phyloP scores from a whole-genome alignment of 2,888 invertebrate genomes.

The Heteromurus nitidus region DNA sequence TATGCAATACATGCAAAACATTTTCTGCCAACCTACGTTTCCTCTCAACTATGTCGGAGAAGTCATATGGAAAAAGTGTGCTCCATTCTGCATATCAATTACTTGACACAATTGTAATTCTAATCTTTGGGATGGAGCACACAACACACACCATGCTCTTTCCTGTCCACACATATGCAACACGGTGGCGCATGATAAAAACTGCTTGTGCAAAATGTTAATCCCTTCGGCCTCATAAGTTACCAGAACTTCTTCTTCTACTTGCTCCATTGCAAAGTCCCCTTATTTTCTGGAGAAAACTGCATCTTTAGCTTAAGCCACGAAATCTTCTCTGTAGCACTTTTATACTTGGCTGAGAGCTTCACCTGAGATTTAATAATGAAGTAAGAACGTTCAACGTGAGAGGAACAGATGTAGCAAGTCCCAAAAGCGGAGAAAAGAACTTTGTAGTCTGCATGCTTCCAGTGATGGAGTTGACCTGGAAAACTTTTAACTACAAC shows the following conservation, averaged over 20 bases:
- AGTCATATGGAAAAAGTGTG: background rate
- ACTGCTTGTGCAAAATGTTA: background rate
- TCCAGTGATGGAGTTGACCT: background rate
- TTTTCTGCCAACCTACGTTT: background rate
- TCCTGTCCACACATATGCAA: background rate
- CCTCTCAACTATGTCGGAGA: background rate
- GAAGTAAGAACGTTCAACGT: background rate
- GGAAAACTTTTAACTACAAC: background rate
- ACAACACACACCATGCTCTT: background rate
- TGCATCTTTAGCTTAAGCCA: background rate
- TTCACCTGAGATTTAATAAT: slow-evolving; percentile 30
- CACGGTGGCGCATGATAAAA: background rate
- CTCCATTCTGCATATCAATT: background rate
- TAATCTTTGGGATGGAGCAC: background rate
- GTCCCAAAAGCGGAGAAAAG: background rate
- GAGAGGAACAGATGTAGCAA: background rate
- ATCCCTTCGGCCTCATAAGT: slow-evolving; percentile 3
- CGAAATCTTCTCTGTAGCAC: too few relatives aligned
- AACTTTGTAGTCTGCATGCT: too few relatives aligned
- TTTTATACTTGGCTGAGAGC: too few relatives aligned
- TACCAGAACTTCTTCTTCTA: background rate
- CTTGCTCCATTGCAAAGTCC: background rate
- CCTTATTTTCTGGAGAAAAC: background rate
- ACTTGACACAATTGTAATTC: background rate
- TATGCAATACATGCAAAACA: background rate